Evolutionary conservation across 1,140 invertebrate genomes (phyloP).

Genomic region (Trinorchestia longiramus): DNA sequence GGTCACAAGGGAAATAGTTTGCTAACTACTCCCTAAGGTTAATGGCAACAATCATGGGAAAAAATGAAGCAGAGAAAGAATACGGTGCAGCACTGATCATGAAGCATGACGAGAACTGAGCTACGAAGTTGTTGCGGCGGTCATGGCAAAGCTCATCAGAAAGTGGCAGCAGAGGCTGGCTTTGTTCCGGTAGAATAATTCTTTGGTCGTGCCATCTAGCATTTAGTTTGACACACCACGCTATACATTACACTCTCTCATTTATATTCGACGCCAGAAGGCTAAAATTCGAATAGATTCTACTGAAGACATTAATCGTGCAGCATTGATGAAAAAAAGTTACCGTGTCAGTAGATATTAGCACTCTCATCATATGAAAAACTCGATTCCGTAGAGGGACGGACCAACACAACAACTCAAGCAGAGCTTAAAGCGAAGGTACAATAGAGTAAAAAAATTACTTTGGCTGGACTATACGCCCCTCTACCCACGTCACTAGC

Average conservation of each 20-base stretch:
- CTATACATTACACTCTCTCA: not conserved
- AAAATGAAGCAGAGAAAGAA: not conserved
- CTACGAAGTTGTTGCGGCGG: not conserved
- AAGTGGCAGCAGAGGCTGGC: slow-evolving; percentile 4
- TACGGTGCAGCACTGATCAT: slow-evolving; percentile 6
- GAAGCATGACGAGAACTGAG: not conserved
- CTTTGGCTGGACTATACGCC: not conserved
- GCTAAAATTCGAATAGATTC: not conserved
- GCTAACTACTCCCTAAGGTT: not conserved
- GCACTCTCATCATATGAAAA: not conserved
- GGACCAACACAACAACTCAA: not conserved
- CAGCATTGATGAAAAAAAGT: not conserved
- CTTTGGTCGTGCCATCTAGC: not conserved
- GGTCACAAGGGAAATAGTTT: not conserved
- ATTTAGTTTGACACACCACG: not conserved
- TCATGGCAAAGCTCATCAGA: slow-evolving; percentile 33
- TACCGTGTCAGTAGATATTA: not conserved
- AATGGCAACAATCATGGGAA: not conserved
- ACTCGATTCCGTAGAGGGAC: not conserved
- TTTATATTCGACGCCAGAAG: not conserved
- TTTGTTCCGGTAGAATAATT: slow-evolving; percentile 35
- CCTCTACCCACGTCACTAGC: not conserved
- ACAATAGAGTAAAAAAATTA: not conserved
- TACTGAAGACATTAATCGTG: not conserved
- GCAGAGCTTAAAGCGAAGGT: not conserved